Conservation (phyloP, 2,797 vertebrate genomes). For the Pteronotus mesoamericanus region DNA sequence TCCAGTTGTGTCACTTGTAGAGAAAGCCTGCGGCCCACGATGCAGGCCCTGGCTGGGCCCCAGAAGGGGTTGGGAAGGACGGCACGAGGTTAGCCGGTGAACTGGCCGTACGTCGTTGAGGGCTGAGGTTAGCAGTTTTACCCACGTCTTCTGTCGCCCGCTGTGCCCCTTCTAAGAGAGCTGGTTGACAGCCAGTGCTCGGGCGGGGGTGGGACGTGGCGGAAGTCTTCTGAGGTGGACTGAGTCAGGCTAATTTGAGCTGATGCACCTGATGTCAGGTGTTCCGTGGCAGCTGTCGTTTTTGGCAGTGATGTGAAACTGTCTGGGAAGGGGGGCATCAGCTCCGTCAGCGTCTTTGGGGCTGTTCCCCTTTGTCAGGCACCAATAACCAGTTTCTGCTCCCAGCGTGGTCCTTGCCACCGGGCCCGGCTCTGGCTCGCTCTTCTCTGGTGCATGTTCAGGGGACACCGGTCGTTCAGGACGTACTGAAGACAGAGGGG, state of each 20-base stretch:
- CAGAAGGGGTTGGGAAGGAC: conserved; percentile 48
- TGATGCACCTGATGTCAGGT: not conserved
- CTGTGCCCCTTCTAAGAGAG: not conserved
- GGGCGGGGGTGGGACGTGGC: not conserved
- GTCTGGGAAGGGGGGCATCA: not conserved
- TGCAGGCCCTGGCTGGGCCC: not conserved
- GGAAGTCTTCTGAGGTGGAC: not conserved
- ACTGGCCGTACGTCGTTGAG: not conserved
- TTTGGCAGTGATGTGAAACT: not conserved
- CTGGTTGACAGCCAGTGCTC: not conserved
- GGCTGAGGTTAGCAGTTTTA: not conserved
- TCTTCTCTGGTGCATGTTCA: not conserved
- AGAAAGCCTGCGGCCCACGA: not conserved
- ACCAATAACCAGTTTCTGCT: not conserved
- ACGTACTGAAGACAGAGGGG: not conserved
- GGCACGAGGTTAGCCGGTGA: not conserved
- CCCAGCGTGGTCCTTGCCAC: not conserved
- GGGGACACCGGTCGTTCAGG: not conserved
- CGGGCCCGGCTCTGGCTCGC: not conserved
- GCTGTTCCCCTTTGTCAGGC: rapidly evolving
- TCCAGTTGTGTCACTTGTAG: not conserved
- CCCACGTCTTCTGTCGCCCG: not conserved
- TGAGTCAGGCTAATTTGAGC: not conserved
- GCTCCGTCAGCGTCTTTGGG: not conserved
- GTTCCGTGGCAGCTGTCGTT: not conserved